These are phyloP conservation scores for Drosophila silvestris DNA, from an alignment of 2,888 invertebrate species.

Conservation along the genomic window DNA sequence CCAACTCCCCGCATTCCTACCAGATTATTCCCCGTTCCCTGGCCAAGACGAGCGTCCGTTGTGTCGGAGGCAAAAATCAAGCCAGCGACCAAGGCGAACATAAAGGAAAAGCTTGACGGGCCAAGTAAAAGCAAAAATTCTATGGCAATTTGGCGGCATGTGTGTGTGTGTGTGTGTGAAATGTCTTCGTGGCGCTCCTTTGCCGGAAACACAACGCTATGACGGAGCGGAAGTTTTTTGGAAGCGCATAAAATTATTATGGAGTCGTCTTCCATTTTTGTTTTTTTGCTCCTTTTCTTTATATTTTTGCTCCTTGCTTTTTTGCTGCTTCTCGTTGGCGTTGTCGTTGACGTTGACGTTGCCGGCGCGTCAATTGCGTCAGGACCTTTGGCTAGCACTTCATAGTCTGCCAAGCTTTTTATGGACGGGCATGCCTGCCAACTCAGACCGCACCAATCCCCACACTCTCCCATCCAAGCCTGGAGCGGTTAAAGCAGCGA, in stretches of 20 bases:
- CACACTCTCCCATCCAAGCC: background rate
- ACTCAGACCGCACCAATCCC: background rate
- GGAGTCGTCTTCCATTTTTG: slow-evolving; percentile 74
- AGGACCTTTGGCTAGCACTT: slow-evolving; percentile 71
- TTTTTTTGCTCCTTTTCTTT: slow-evolving; percentile 12
- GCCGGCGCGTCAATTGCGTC: slow-evolving; percentile 74
- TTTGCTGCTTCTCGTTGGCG: slow-evolving; percentile 17
- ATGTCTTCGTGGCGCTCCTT: slow-evolving; percentile 59
- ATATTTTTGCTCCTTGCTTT: background rate
- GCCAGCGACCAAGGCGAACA: slow-evolving; percentile 65
- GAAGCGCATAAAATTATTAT: slow-evolving; percentile 78
- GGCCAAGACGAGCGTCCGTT: slow-evolving; percentile 28
- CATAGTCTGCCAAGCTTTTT: slow-evolving; percentile 72
- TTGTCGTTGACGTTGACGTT: slow-evolving; percentile 49
- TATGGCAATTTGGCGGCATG: slow-evolving; percentile 70
- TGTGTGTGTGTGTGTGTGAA: slow-evolving; percentile 35
- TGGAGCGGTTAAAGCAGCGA: slow-evolving; percentile 25
- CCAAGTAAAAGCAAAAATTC: slow-evolving; percentile 63
- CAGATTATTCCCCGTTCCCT: background rate
- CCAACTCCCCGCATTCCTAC: slow-evolving; percentile 2
- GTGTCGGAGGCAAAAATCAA: slow-evolving; percentile 67
- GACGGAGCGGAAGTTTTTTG: slow-evolving; percentile 70
- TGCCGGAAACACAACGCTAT: slow-evolving; percentile 64
- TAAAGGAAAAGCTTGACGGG: slow-evolving; percentile 76
- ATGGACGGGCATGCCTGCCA: slow-evolving; percentile 49